These are phyloP conservation scores for Drosophila santomea DNA, from an alignment of 1,140 invertebrate genomes.

Conservation along the genomic window DNA sequence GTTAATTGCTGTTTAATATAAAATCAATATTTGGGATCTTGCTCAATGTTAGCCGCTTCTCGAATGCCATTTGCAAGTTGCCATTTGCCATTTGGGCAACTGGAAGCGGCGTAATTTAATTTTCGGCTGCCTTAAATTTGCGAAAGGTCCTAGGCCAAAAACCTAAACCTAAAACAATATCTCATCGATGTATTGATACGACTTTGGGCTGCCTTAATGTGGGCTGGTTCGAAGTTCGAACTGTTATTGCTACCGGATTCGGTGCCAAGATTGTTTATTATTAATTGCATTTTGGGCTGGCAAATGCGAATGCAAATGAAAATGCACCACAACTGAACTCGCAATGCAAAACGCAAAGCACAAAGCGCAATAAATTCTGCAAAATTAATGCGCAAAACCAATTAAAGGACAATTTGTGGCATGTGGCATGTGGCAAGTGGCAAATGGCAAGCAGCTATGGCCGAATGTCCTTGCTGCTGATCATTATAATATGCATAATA, in stretches of 20 bases:
- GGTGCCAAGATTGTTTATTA: slow-evolving; percentile 72
- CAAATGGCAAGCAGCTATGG: slow-evolving; percentile 27
- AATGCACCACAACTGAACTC: slow-evolving; percentile 2
- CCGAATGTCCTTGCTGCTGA: slow-evolving; percentile 50
- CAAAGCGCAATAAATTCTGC: slow-evolving; percentile 76
- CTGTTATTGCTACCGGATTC: slow-evolving; percentile 31
- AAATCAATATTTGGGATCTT: not conserved
- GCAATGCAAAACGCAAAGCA: slow-evolving; percentile 5
- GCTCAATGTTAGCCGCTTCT: too few species aligned
- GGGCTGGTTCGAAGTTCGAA: slow-evolving; percentile 2
- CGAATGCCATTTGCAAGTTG: too few species aligned
- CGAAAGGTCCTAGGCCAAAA: not conserved
- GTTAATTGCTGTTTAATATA: not conserved
- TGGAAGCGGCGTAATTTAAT: slow-evolving; percentile 8
- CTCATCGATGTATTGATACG: slow-evolving; percentile 26
- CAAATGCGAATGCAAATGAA: slow-evolving; percentile 23
- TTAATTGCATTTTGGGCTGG: slow-evolving; percentile 68
- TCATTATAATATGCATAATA: slow-evolving; percentile 77
- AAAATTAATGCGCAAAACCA: slow-evolving; percentile 80
- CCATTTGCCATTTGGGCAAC: not conserved
- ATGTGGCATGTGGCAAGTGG: slow-evolving; percentile 30
- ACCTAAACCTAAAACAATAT: slow-evolving; percentile 13
- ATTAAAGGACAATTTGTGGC: slow-evolving; percentile 76
- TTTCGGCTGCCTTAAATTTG: slow-evolving; percentile 2
- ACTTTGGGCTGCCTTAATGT: slow-evolving; percentile 13